Conservation (phyloP, 23 tunicate species). For the Diplosoma virens region DNA sequence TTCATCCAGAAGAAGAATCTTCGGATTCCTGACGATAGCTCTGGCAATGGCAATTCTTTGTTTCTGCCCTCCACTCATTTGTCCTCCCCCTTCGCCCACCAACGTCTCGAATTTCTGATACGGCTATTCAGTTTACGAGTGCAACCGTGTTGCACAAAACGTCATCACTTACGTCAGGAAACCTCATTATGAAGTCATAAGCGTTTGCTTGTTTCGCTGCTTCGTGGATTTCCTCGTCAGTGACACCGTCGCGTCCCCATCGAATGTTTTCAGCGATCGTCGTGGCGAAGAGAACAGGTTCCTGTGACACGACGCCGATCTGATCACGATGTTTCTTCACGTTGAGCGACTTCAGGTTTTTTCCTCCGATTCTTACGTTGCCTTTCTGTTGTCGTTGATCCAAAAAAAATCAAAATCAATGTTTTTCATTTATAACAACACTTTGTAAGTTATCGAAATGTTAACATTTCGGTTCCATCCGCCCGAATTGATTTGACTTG, state of each 20-base stretch:
- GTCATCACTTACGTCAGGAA: slow-evolving; percentile 20
- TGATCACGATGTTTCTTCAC: slow-evolving; percentile 1
- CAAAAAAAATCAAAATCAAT: too few species aligned
- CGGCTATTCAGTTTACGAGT: too few species aligned
- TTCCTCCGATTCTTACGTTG: neutral
- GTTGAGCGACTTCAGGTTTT: neutral
- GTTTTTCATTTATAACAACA: too few species aligned
- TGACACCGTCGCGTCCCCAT: slow-evolving; percentile 20
- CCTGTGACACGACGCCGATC: slow-evolving; percentile 31
- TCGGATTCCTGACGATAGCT: slow-evolving; percentile 24
- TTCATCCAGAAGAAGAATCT: slow-evolving; percentile 29
- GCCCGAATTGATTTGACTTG: too few species aligned
- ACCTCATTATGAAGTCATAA: slow-evolving; percentile 17
- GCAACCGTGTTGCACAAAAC: too few species aligned
- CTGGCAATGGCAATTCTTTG: slow-evolving; percentile 25
- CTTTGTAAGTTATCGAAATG: too few species aligned
- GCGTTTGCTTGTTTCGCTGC: slow-evolving; percentile 28
- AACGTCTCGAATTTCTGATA: slow-evolving; percentile 17
- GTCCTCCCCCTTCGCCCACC: slow-evolving; percentile 31
- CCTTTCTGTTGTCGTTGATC: too few species aligned
- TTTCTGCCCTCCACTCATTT: slow-evolving; percentile 31
- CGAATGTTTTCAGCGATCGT: slow-evolving; percentile 31
- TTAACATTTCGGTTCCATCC: too few species aligned
- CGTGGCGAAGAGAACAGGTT: slow-evolving; percentile 23
- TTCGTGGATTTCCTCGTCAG: neutral